phyloP scores from a whole-genome alignment of 2,888 invertebrate genomes.

The Escarpia spicata region DNA sequence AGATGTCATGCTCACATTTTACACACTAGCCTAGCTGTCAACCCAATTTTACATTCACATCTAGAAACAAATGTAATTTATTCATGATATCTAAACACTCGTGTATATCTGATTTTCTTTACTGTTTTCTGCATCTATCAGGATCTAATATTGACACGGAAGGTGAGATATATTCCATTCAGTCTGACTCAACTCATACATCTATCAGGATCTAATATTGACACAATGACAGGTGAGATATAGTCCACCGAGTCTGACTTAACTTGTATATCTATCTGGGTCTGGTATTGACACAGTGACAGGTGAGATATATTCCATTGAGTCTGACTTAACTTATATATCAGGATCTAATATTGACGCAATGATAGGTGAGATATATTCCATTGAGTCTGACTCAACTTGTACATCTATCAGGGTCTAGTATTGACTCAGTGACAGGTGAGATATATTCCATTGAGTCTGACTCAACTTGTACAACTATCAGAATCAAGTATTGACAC shows the following conservation, averaged over 20 bases:
- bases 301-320: background rate
- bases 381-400: too few relatives aligned
- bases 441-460: too few relatives aligned
- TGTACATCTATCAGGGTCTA: too few relatives aligned
- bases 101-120: background rate
- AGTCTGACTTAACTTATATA: too few relatives aligned
- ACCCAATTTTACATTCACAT: background rate
- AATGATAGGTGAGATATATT: too few relatives aligned
- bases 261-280: background rate
- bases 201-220: background rate
- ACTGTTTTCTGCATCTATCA: constrained; percentile 4
- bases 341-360: too few relatives aligned
- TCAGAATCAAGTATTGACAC: background rate
- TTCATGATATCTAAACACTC: background rate
- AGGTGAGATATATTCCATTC: background rate
- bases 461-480: too few relatives aligned
- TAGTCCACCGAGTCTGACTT: background rate
- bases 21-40: background rate
- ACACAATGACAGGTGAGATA: background rate
- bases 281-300: background rate
- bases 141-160: background rate
- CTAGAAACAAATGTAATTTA: background rate
- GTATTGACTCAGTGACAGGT: too few relatives aligned
- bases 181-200: background rate
- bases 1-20: too few relatives aligned